Evolutionary conservation across 2,797 vertebrate species (phyloP), one percentile per base, ranked within the genome.

Genomic region (Phoxinus dragarum): DNA sequence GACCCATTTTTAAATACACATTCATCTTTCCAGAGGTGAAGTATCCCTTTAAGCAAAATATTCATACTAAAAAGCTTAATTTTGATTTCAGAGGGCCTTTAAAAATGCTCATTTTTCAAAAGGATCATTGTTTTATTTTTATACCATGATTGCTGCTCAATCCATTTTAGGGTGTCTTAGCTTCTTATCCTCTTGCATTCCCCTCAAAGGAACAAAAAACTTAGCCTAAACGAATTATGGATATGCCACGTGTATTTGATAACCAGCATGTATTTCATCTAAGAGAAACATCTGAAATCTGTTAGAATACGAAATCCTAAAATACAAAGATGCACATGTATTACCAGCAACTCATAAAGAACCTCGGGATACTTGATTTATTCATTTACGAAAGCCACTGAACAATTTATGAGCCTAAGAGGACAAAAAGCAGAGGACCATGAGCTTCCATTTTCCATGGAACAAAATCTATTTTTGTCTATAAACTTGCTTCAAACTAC

Each of bases 221-320:
- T 2, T 75, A 27, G 27, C 27, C 27, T 27, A n/a, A 84, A 81
- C 44, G 8, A 44, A 84, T 27, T 19, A 34, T 76, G 56, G 31
- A 87, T 17, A 54, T 76, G 49, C 71, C 71, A 84, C 38, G 14
- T 84, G 72, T 56, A 21, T 80, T 80, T 80, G 42, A 49, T 49
- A 49, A 66, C n/a, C 27, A 67, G n/a, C 27, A 67, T 49, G 59
- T 67, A 61, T 80, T 80, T 80, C 6, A 2, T 49, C 81, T 76
- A 75, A 52, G n/a, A 54, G 47, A 7, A 64, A 76, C 36, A 77
- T 84, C 44, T 84, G 61, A 76, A 66, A 75, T 38, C 42, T 74
- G 9, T 10, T 66, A 47, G 23, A 83, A 75, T 83, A 75, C 27
- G 69, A 73, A 36, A 44, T 84, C 36, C 66, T 3, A 34, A 59